phyloP scores from a whole-genome alignment of 2,113 vertebrate genomes.

The Onychostruthus taczanowskii region DNA sequence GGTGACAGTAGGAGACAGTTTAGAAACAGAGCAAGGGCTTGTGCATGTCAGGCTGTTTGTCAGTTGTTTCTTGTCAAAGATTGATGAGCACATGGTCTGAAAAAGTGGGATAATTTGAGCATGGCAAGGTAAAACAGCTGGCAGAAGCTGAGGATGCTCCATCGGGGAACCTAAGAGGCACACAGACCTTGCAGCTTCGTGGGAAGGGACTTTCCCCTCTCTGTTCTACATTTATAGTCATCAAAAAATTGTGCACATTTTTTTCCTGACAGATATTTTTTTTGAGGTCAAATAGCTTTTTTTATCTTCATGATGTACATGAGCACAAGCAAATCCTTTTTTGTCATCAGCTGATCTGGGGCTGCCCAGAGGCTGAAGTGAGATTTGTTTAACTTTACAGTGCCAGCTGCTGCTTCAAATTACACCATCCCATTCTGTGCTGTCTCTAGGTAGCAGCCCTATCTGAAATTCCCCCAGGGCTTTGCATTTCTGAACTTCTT shows the following conservation, averaged over 20 bases:
- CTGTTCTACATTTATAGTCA: background rate
- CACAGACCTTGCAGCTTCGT: background rate
- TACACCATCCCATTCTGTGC: background rate
- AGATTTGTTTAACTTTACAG: background rate
- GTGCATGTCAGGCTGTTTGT: background rate
- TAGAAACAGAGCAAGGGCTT: background rate
- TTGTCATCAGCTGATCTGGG: background rate
- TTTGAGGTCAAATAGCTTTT: background rate
- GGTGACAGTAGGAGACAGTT: background rate
- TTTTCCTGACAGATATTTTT: background rate
- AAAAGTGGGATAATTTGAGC: background rate
- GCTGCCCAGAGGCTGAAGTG: background rate
- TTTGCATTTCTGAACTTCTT: background rate
- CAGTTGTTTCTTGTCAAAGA: background rate
- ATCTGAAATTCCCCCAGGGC: background rate
- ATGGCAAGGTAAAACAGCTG: background rate
- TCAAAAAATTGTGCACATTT: background rate
- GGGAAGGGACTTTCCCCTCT: background rate
- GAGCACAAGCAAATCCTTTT: background rate
- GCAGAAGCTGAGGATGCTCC: background rate
- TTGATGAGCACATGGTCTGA: background rate
- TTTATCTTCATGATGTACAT: background rate
- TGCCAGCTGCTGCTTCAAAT: background rate
- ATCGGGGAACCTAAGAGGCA: background rate
- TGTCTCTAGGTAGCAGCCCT: background rate